Evolutionary conservation across 2,888 invertebrate species (phyloP).

Genomic region (Diloba caeruleocephala): DNA sequence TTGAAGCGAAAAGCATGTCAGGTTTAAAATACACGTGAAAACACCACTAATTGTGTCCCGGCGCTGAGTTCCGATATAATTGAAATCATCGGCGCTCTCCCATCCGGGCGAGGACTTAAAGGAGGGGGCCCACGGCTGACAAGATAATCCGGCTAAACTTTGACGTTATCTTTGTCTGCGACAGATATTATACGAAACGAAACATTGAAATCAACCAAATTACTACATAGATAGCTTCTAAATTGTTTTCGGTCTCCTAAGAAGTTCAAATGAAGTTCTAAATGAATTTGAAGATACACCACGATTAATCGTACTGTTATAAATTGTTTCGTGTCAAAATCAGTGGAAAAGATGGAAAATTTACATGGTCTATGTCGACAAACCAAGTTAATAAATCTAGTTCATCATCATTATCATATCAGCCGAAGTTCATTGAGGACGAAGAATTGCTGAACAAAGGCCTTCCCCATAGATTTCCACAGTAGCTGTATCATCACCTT

Average conservation of each 20-base stretch:
- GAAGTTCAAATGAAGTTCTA: conserved; percentile 38
- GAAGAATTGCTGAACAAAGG: too few species aligned
- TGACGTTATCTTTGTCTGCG: conserved; percentile 66
- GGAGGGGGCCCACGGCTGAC: conserved; percentile 55
- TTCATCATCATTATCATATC: too few species aligned
- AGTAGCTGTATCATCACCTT: too few species aligned
- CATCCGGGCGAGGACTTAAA: conserved; percentile 61
- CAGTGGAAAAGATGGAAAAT: neutral
- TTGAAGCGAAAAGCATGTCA: conserved; percentile 33
- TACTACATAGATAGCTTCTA: conserved; percentile 40
- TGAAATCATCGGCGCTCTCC: conserved; percentile 61
- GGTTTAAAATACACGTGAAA: conserved; percentile 50
- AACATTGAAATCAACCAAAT: conserved; percentile 59
- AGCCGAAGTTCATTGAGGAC: too few species aligned
- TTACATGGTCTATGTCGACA: neutral
- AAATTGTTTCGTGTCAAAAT: neutral
- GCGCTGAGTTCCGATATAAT: conserved; percentile 70
- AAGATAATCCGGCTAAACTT: conserved; percentile 63
- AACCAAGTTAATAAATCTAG: too few species aligned
- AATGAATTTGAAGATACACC: conserved; percentile 26
- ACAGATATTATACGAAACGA: conserved; percentile 63
- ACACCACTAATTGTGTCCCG: conserved; percentile 63
- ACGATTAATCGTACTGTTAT: conserved; percentile 19
- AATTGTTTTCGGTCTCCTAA: conserved; percentile 29
- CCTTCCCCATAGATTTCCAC: too few species aligned